A percentile compares a stretch with the other conserved stretches of the same genome.
These are phyloP conservation scores for Latrodectus geometricus DNA, from an alignment of 1,140 invertebrate genomes.

Conservation along the genomic window DNA sequence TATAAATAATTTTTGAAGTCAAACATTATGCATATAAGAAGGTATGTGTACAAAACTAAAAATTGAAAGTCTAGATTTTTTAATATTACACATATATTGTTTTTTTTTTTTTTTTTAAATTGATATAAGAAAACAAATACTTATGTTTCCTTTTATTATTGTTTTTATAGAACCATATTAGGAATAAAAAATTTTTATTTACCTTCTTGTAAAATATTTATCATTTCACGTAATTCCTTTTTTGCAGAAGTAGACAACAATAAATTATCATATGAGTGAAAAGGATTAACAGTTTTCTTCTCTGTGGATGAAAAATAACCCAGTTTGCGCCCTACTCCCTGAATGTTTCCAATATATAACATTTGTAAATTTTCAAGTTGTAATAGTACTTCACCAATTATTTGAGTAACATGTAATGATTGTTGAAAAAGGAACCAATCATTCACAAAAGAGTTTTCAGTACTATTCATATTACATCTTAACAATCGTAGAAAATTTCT, in stretches of 20 bases:
- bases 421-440: slow-evolving; percentile 71
- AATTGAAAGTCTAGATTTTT: no score
- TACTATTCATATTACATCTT: neutral
- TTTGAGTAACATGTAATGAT: slow-evolving; percentile 69
- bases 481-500: slow-evolving; percentile 23
- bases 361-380: slow-evolving; percentile 64
- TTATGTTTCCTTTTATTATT: no score
- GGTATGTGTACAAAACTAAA: no score
- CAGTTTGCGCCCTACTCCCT: slow-evolving; percentile 26
- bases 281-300: slow-evolving; percentile 64
- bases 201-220: slow-evolving; percentile 72
- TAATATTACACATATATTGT: no score
- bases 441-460: slow-evolving; percentile 61
- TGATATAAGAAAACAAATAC: no score
- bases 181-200: neutral
- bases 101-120: no score
- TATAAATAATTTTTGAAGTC: no score
- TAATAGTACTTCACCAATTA: slow-evolving; percentile 67
- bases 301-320: slow-evolving; percentile 37
- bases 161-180: no score
- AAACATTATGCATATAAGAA: no score
- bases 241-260: slow-evolving; percentile 64
- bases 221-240: slow-evolving; percentile 38
- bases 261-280: slow-evolving; percentile 64
- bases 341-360: slow-evolving; percentile 9